These are phyloP conservation scores for Psilopogon haemacephalus DNA, from an alignment of 2,113 vertebrate genomes.

Conservation along the genomic window DNA sequence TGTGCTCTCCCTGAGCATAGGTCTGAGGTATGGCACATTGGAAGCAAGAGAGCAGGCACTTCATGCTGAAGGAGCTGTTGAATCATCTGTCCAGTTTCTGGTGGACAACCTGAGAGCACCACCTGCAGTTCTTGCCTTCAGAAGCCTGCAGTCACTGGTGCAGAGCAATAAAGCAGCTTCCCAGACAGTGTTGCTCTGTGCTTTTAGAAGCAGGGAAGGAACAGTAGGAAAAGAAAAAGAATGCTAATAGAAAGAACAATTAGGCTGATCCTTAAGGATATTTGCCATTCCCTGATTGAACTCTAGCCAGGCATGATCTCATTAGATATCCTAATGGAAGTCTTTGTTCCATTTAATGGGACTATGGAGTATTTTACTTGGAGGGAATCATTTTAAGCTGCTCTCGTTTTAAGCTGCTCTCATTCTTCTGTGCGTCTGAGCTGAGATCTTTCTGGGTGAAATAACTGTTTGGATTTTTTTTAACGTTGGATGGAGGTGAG, in stretches of 20 bases:
- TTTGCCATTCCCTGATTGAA: not conserved
- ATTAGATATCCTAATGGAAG: conserved; percentile 6
- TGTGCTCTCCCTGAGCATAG: not conserved
- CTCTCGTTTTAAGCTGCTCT: conserved; percentile 1
- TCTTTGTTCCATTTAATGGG: conserved; percentile 30
- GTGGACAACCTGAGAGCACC: not conserved
- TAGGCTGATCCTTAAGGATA: not conserved
- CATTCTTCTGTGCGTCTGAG: not conserved
- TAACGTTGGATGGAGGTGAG: not conserved
- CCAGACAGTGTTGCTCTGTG: not conserved
- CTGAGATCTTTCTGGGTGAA: not conserved
- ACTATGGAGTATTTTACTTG: not conserved
- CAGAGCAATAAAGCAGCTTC: not conserved
- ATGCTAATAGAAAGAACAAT: not conserved
- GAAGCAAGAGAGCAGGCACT: not conserved
- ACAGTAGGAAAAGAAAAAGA: not conserved
- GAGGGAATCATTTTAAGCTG: not conserved
- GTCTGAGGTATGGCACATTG: not conserved
- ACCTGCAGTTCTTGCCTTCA: not conserved
- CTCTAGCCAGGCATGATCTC: conserved; percentile 22
- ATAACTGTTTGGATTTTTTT: not conserved
- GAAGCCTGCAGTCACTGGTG: not conserved
- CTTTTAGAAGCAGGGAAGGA: not conserved
- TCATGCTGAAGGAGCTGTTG: not conserved
- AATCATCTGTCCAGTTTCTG: not conserved